Conservation (phyloP, 2,797 vertebrate species). For the Coregonus ussuriensis region DNA sequence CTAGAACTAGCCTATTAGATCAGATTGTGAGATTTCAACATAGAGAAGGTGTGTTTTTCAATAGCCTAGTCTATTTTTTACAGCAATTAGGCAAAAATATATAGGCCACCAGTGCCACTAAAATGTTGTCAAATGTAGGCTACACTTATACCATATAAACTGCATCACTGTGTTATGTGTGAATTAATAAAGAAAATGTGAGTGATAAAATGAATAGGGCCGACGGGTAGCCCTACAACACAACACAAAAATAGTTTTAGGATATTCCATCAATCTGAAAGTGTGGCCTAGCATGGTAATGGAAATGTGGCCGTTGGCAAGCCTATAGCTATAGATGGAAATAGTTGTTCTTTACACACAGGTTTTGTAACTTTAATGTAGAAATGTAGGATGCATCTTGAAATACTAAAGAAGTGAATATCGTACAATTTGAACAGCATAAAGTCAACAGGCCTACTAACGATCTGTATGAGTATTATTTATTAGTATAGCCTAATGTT, state of each 20-base stretch:
- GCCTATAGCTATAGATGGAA: not conserved
- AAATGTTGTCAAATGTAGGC: too few relatives aligned
- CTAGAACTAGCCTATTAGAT: not conserved
- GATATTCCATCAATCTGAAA: not conserved
- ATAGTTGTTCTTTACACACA: not conserved
- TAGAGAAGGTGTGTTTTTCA: not conserved
- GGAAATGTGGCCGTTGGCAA: not conserved
- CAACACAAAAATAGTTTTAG: not conserved
- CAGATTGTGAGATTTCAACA: not conserved
- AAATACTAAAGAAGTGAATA: not conserved
- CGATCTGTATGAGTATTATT: too few relatives aligned
- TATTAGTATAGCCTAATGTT: not conserved
- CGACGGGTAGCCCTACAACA: not conserved
- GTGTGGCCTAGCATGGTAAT: not conserved
- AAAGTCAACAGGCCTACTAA: not conserved
- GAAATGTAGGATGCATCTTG: not conserved
- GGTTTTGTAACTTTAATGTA: not conserved
- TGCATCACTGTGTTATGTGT: not conserved
- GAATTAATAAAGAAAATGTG: not conserved
- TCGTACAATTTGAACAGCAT: not conserved
- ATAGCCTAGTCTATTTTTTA: not conserved
- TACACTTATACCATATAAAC: not conserved
- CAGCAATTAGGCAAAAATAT: too few relatives aligned
- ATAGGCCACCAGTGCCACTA: too few relatives aligned
- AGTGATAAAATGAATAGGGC: not conserved